phyloP scores from a whole-genome alignment of 2,113 vertebrate genomes.

The Podarcis raffonei region DNA sequence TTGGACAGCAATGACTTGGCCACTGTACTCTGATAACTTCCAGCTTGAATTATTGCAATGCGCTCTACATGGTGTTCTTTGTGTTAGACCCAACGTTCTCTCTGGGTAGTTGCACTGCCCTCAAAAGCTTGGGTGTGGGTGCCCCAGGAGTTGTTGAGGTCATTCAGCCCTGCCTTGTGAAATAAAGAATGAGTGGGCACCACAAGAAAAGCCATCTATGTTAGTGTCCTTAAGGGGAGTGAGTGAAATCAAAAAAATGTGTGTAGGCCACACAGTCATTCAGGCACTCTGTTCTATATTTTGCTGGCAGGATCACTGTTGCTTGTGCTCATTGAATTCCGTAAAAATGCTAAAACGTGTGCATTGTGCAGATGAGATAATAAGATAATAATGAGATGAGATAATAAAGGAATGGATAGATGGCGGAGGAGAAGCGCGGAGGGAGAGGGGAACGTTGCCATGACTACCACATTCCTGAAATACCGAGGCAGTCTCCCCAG shows the following conservation, averaged over 20 bases:
- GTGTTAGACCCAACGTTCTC: too few relatives aligned
- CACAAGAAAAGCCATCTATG: slow-evolving; percentile 22
- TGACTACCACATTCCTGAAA: too few relatives aligned
- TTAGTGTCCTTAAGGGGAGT: neutral
- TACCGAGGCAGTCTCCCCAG: too few relatives aligned
- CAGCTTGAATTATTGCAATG: too few relatives aligned
- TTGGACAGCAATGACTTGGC: neutral
- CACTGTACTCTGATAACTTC: too few relatives aligned
- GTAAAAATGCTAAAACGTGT: neutral
- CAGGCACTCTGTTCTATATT: neutral
- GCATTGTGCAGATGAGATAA: neutral
- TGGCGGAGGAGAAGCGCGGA: too few relatives aligned
- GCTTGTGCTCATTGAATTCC: neutral
- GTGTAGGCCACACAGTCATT: slow-evolving; percentile 54
- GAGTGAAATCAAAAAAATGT: slow-evolving; percentile 62
- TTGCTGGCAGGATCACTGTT: neutral
- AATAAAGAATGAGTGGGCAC: slow-evolving; percentile 21
- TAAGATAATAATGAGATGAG: too few relatives aligned
- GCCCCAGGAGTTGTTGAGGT: neutral
- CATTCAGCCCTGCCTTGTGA: neutral
- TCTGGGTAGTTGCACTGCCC: too few relatives aligned
- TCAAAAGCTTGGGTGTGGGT: too few relatives aligned
- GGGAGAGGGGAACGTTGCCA: too few relatives aligned
- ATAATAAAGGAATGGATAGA: neutral
- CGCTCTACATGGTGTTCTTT: too few relatives aligned